These are phyloP conservation scores for Corapipo altera DNA, from an alignment of 2,113 vertebrate species.

Conservation along the genomic window DNA sequence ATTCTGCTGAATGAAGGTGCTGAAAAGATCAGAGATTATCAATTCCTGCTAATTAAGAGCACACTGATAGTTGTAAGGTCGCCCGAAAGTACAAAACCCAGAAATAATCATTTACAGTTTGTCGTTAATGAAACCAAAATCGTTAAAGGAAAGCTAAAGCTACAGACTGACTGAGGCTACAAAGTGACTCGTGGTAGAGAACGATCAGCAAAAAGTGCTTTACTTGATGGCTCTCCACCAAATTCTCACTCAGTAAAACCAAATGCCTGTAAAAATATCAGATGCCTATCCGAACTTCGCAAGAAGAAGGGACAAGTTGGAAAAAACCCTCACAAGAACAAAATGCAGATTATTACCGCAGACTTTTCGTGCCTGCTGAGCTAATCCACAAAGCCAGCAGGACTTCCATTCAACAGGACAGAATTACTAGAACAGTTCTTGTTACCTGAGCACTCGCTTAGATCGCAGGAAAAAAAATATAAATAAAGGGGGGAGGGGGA, in stretches of 20 bases:
- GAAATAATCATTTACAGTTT: background rate
- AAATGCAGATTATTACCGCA: background rate
- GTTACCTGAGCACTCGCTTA: background rate
- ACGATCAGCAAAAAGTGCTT: background rate
- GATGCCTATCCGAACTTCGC: background rate
- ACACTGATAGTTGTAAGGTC: background rate
- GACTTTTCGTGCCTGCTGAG: background rate
- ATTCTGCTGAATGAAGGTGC: background rate
- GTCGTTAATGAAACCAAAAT: background rate
- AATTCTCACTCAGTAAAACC: background rate
- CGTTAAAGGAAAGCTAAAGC: background rate
- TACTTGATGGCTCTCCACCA: background rate
- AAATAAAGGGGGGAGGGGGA: accelerated
- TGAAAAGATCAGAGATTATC: background rate
- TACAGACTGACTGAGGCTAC: background rate
- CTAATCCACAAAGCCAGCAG: background rate
- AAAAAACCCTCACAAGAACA: background rate
- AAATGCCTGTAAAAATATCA: background rate
- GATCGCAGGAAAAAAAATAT: background rate
- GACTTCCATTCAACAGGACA: background rate
- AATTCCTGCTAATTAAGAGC: background rate
- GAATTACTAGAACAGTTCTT: background rate
- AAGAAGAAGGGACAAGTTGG: background rate
- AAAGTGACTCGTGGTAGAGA: background rate
- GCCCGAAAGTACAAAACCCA: background rate